Evolutionary conservation across 2,113 vertebrate species (phyloP).

Genomic region (Atractosteus spatula): DNA sequence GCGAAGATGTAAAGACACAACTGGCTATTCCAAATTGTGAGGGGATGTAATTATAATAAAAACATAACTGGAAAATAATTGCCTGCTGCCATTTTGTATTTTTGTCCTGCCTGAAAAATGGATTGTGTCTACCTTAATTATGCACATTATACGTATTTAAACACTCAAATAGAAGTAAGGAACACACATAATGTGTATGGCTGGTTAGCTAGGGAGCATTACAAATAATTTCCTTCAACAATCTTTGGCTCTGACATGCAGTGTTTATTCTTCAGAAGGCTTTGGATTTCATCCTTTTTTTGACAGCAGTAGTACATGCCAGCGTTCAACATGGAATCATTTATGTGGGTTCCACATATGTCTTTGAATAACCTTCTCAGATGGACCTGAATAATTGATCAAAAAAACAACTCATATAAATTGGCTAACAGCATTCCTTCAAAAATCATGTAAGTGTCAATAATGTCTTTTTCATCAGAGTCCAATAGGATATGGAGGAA

Average conservation of each 20-base stretch:
- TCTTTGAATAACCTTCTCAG: constrained; percentile 13
- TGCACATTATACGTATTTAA: too few relatives aligned
- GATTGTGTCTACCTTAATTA: too few relatives aligned
- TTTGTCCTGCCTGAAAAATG: too few relatives aligned
- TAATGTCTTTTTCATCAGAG: too few relatives aligned
- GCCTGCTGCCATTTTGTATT: too few relatives aligned
- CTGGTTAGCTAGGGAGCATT: not conserved
- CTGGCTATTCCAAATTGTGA: too few relatives aligned
- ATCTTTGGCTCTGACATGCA: not conserved
- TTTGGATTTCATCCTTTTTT: too few relatives aligned
- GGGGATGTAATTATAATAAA: too few relatives aligned
- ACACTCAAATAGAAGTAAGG: not conserved
- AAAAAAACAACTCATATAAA: not conserved
- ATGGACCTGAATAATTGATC: not conserved
- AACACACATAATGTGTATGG: not conserved
- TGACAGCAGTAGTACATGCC: not conserved
- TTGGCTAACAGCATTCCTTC: constrained; percentile 2
- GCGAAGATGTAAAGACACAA: too few relatives aligned
- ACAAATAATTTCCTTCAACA: too few relatives aligned
- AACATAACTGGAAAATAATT: too few relatives aligned
- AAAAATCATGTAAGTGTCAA: not conserved
- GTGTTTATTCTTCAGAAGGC: constrained; percentile 1
- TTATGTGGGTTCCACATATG: constrained; percentile 1
- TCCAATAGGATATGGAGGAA: too few relatives aligned
- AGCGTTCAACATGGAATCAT: not conserved